These are phyloP conservation scores for Bettongia penicillata DNA, from an alignment of 2,113 vertebrate species.

Conservation along the genomic window DNA sequence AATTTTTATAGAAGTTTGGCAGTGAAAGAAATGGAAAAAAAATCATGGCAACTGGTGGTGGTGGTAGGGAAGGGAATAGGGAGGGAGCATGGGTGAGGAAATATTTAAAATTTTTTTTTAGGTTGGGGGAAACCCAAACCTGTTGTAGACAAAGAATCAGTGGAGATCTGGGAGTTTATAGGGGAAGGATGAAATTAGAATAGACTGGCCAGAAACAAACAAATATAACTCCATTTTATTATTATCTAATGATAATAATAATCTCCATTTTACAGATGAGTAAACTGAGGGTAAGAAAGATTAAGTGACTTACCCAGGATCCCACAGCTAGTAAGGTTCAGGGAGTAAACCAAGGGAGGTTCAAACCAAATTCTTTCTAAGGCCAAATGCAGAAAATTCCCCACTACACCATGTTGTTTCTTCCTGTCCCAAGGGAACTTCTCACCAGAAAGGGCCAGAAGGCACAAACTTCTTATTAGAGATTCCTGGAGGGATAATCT, in stretches of 20 bases:
- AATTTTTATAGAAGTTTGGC: background rate
- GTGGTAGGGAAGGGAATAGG: too few species aligned
- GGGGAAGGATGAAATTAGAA: background rate
- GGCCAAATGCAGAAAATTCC: background rate
- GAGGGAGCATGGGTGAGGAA: background rate
- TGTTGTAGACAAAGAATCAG: background rate
- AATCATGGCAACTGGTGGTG: background rate
- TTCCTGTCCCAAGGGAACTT: conserved; percentile 41
- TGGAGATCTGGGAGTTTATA: background rate
- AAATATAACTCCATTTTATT: background rate
- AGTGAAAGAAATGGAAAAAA: background rate
- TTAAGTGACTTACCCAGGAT: background rate
- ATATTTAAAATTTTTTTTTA: background rate
- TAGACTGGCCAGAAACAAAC: background rate
- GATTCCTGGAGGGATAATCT: conserved; percentile 49
- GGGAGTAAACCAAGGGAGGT: background rate
- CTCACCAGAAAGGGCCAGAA: conserved; percentile 54
- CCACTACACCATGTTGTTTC: background rate
- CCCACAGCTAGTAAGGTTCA: background rate
- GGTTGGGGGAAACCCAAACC: background rate
- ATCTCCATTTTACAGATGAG: background rate
- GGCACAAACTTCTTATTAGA: conserved; percentile 64
- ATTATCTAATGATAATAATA: background rate
- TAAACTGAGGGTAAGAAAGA: background rate
- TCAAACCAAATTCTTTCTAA: background rate